Base-by-base conservation (phyloP, 92 coral and sea anemone genomes). In the Epizoanthus ramosus region DNA sequence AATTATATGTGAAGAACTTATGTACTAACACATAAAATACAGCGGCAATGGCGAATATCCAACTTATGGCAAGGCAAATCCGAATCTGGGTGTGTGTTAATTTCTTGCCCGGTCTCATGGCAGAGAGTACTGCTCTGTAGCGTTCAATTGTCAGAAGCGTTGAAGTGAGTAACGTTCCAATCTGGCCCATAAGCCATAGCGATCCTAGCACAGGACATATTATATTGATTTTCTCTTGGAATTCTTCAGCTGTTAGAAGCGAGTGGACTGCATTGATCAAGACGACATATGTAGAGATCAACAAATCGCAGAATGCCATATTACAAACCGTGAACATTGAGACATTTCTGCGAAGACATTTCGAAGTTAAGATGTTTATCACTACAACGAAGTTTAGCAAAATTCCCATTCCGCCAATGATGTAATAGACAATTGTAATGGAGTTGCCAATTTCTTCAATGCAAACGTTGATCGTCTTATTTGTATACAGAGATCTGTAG, bases 141-240 rank as follows among this genome's bases (percentile, higher is more conserved):
- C 74, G 39, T 17, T 70, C 74, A 43, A 8, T 21, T 14, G 74
- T 70, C 23, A 70, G 45, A 18, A 70, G 74, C 13, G 57, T 70
- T 70, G 74, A 70, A 37, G 57, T 70, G 6, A 70, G 41, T 7
- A 33, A 25, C 8, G 74, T 70, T 18, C 74, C 74, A n/a, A 70
- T 15, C 57, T 70, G 74, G n/a, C 74, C 74, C 57, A 41, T n/a
- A 31, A 70, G 54, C 74, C 74, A 70, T 9, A 70, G 57, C 57
- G 74, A 70, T n/a, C 74, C 74, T 37, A 35, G 14, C 6, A 70
- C 41, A 43, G 74, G 74, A 43, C 74, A 70, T 7, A 70, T 39
- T 37, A 13, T 50, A 9, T 43, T 22, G 13, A 14, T 17, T 15
- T 37, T 70, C 45, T 14, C 57, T 24, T 41, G 16, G n/a, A 70